Evolutionary conservation across 2,888 invertebrate genomes (phyloP).

Genomic region (Caenorhabditis parvicauda): DNA sequence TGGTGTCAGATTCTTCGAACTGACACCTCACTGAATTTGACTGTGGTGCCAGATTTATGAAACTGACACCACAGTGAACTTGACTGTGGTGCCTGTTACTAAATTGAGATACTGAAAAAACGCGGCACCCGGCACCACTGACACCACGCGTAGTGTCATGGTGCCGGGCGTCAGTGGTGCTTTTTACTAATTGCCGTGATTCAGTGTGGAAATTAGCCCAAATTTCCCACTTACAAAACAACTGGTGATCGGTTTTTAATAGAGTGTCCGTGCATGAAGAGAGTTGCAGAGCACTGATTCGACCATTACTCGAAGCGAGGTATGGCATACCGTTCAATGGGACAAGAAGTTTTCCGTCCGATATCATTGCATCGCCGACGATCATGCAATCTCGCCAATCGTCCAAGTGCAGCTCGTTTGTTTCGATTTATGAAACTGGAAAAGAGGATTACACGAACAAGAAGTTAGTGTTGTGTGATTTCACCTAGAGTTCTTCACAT

Average conservation of each 20-base stretch:
- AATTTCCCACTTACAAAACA: background rate
- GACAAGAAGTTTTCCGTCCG: constrained; percentile 22
- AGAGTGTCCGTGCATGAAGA: constrained; percentile 9
- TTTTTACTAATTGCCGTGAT: too few relatives aligned
- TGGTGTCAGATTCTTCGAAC: too few relatives aligned
- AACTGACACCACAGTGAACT: too few relatives aligned
- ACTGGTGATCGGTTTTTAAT: background rate
- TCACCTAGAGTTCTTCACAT: background rate
- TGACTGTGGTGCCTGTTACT: too few relatives aligned
- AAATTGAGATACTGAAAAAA: too few relatives aligned
- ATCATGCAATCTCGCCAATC: constrained; percentile 14
- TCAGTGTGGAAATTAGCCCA: background rate
- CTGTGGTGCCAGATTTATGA: too few relatives aligned
- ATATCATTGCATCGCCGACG: constrained; percentile 17
- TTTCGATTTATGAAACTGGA: constrained; percentile 22
- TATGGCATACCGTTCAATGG: constrained; percentile 26
- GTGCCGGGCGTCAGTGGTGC: too few relatives aligned
- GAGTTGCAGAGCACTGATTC: constrained; percentile 26
- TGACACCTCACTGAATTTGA: too few relatives aligned
- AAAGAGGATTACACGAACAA: constrained; percentile 10
- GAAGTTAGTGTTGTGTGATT: constrained; percentile 17
- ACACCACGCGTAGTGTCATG: too few relatives aligned
- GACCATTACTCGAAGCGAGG: constrained; percentile 27
- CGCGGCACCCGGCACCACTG: too few relatives aligned
- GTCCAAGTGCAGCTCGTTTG: constrained; percentile 19